Evolutionary conservation across 2,797 vertebrate species (phyloP).

Genomic region (Sternotherus odoratus): DNA sequence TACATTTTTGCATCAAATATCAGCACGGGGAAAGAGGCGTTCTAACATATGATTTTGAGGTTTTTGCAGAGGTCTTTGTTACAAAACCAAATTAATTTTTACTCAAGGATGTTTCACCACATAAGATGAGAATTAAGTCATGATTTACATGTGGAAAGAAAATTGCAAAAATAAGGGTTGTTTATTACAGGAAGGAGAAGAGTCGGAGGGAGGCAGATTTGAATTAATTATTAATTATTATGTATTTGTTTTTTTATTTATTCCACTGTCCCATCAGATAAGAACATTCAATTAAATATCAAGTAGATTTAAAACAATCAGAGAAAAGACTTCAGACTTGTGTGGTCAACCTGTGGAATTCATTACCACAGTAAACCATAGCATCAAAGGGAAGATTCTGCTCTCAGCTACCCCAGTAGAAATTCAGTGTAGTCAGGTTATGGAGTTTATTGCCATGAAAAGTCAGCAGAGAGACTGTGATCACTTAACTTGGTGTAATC

Average conservation of each 20-base stretch:
- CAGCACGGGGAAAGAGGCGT: conserved; percentile 20
- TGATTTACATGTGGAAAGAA: background rate
- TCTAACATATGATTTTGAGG: conserved; percentile 10
- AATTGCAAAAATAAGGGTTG: background rate
- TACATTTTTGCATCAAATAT: conserved; percentile 30
- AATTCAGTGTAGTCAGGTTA: background rate
- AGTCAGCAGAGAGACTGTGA: background rate
- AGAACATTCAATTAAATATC: background rate
- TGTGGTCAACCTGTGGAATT: background rate
- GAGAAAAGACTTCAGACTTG: background rate
- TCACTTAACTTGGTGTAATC: background rate
- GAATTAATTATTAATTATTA: no score
- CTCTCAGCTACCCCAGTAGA: rapidly evolving
- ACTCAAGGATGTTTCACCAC: conserved; percentile 17
- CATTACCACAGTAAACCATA: background rate
- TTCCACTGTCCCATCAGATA: background rate
- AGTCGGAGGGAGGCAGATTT: background rate
- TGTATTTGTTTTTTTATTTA: background rate
- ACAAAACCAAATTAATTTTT: conserved; percentile 6
- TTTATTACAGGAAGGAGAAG: background rate
- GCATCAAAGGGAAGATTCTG: background rate
- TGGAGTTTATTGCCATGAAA: background rate
- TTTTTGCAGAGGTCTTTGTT: conserved; percentile 18
- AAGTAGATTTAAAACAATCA: background rate
- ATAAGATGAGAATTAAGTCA: conserved; percentile 6